These are phyloP conservation scores for Cervus canadensis DNA, from an alignment of 2,113 vertebrate genomes.

Conservation along the genomic window DNA sequence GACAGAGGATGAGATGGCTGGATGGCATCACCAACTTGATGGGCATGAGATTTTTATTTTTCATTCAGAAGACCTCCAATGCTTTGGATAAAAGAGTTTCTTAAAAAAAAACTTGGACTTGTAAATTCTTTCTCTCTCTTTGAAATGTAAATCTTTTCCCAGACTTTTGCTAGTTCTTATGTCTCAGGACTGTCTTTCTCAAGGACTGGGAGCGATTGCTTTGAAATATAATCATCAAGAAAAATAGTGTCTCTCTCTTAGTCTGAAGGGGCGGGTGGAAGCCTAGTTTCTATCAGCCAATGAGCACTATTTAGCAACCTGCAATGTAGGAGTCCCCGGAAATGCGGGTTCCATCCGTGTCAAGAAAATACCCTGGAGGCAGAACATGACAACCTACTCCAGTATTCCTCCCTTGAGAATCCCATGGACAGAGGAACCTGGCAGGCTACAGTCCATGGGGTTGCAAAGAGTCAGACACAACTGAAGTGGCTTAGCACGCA, in stretches of 20 bases:
- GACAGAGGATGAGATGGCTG: too few relatives aligned
- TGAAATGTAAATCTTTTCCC: background rate
- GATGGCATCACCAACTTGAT: too few relatives aligned
- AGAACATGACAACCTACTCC: background rate
- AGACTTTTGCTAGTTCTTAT: background rate
- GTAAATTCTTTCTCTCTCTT: background rate
- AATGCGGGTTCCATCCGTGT: background rate
- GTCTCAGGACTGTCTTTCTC: background rate
- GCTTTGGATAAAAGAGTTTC: too few relatives aligned
- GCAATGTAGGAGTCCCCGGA: fast-evolving
- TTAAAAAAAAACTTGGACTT: background rate
- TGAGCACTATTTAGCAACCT: background rate
- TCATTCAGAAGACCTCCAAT: too few relatives aligned
- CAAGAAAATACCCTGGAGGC: background rate
- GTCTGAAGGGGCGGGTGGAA: background rate
- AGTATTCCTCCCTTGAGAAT: background rate
- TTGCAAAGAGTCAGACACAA: background rate
- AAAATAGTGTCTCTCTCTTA: background rate
- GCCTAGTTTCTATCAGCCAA: background rate
- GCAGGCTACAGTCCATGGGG: background rate
- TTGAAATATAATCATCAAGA: background rate
- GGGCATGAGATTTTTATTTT: too few relatives aligned
- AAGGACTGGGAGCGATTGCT: background rate
- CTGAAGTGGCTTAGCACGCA: background rate
- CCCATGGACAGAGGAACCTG: background rate